Conservation (phyloP, 2,113 vertebrate genomes). For the Eulemur rufifrons region DNA sequence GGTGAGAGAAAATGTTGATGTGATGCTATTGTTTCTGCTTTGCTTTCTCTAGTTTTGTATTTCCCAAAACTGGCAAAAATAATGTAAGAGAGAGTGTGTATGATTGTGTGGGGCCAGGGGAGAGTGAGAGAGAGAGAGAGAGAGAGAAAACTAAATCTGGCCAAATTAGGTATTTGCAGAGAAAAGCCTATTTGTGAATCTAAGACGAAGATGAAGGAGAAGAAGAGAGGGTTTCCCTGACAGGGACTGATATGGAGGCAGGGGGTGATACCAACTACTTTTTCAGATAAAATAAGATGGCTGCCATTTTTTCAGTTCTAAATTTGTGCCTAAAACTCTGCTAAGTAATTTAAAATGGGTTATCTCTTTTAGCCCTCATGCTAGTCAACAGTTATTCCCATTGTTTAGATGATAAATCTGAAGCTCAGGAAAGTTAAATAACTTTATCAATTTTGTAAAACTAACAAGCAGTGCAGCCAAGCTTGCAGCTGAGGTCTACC, state of each 20-base stretch:
- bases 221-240: neutral
- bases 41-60: neutral
- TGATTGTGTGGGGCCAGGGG: too few species aligned
- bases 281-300: neutral
- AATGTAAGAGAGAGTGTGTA: too few species aligned
- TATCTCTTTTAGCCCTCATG: neutral
- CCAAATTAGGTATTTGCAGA: neutral
- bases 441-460: neutral
- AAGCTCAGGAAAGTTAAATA: neutral
- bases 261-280: neutral
- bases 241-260: neutral
- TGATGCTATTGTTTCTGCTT: neutral
- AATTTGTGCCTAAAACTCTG: neutral
- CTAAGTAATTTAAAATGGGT: neutral
- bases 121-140: neutral
- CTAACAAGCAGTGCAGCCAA: neutral
- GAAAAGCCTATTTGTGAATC: neutral
- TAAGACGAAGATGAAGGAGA: neutral
- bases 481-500: neutral
- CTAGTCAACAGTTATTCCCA: neutral
- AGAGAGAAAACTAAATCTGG: neutral
- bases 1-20: neutral
- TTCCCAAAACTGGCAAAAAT: neutral
- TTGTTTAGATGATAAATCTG: neutral
- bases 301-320: neutral